Conservation (phyloP, 2,113 vertebrate genomes). For the Lepisosteus osseus region DNA sequence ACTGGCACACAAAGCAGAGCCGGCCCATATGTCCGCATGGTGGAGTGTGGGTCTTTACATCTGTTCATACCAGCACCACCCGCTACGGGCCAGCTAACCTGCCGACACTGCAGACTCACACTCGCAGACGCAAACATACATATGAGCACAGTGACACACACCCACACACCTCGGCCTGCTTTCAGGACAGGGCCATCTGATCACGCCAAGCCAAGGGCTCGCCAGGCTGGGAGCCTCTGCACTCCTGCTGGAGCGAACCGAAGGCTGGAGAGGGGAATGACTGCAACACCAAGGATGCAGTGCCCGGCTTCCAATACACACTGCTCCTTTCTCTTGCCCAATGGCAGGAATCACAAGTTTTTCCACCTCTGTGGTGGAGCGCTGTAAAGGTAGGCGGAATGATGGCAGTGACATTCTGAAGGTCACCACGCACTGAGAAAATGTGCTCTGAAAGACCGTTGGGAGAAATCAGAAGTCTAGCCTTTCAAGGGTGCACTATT, state of each 20-base stretch:
- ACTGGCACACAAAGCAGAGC: constrained; percentile 37
- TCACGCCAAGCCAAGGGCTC: too few relatives aligned
- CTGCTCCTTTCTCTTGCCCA: too few relatives aligned
- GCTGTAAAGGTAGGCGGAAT: neutral
- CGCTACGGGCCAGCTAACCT: constrained; percentile 21
- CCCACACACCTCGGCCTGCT: constrained; percentile 5
- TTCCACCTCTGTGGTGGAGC: too few relatives aligned
- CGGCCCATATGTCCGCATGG: constrained; percentile 48
- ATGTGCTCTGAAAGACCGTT: neutral
- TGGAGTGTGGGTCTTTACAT: constrained; percentile 34
- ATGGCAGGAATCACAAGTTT: too few relatives aligned
- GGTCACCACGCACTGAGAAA: neutral
- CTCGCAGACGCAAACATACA: neutral
- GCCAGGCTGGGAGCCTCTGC: too few relatives aligned
- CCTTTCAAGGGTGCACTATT: neutral
- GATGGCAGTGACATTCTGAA: neutral
- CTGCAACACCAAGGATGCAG: neutral
- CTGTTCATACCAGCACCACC: constrained; percentile 37
- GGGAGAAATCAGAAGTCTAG: too few relatives aligned
- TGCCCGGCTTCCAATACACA: neutral
- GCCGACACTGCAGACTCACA: neutral
- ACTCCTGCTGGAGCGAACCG: too few relatives aligned
- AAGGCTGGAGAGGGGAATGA: neutral
- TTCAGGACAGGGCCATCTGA: too few relatives aligned
- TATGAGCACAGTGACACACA: neutral